phyloP scores from a whole-genome alignment of 2,113 vertebrate genomes.

The Aegotheles bennettii region DNA sequence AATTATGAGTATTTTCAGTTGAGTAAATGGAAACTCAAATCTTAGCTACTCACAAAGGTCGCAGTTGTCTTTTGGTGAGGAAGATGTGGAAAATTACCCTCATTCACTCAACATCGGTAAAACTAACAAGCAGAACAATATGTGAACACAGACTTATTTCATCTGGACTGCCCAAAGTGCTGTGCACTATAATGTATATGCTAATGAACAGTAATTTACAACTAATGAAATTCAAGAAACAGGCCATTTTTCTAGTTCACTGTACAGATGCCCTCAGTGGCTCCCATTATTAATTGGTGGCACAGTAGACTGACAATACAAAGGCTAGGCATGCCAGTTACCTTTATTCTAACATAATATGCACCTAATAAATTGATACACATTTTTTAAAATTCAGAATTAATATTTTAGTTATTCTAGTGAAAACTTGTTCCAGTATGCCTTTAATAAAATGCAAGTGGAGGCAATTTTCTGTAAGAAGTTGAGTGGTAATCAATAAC shows the following conservation, averaged over 20 bases:
- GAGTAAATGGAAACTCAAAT: background rate
- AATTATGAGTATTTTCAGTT: background rate
- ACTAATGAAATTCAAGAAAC: background rate
- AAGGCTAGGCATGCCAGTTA: background rate
- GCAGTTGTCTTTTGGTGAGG: background rate
- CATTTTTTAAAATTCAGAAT: background rate
- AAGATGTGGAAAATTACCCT: slow-evolving; percentile 11
- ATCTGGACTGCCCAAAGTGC: background rate
- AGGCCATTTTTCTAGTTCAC: background rate
- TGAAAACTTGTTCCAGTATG: background rate
- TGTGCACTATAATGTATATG: background rate
- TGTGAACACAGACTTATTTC: background rate
- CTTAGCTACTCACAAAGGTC: background rate
- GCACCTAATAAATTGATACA: background rate
- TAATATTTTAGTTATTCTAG: background rate
- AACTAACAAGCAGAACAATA: background rate
- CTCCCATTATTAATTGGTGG: background rate
- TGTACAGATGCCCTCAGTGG: background rate
- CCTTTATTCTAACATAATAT: background rate
- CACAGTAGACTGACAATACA: background rate
- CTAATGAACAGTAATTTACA: background rate
- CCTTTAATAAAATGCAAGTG: background rate
- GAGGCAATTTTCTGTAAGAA: background rate
- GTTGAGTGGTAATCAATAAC: background rate
- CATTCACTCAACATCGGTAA: background rate